Conservation (phyloP, 2,888 invertebrate genomes). For the Drosophila koepferae region DNA sequence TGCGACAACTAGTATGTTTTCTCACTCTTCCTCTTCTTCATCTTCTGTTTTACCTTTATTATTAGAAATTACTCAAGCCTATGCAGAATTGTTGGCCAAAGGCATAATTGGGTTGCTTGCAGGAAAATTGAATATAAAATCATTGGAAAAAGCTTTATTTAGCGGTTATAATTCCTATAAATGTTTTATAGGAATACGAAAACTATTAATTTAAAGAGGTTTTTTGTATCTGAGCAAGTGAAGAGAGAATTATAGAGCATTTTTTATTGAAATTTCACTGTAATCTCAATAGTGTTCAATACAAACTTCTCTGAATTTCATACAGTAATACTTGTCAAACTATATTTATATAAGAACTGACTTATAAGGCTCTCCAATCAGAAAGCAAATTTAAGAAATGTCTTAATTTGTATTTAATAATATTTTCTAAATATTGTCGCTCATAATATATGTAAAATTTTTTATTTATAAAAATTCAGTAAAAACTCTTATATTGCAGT, state of each 20-base stretch:
- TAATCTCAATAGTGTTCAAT: background rate
- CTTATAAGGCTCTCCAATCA: no score
- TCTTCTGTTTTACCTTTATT: background rate
- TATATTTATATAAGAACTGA: no score
- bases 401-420: no score
- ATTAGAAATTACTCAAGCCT: constrained; percentile 1
- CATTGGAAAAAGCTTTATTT: background rate
- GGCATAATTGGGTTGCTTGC: background rate
- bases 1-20: background rate
- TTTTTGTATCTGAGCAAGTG: background rate
- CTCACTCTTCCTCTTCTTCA: background rate
- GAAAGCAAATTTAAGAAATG: no score
- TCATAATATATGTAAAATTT: no score
- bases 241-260: no score
- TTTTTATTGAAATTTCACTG: no score
- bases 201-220: background rate
- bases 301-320: background rate
- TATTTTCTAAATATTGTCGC: no score
- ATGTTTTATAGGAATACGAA: background rate
- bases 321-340: no score
- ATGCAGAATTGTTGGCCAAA: constrained; percentile 1
- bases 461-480: no score
- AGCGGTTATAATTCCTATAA: no score
- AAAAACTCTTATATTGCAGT: no score
- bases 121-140: background rate